Conservation (phyloP, 2,888 invertebrate genomes). For the Harpalus rubripes region DNA sequence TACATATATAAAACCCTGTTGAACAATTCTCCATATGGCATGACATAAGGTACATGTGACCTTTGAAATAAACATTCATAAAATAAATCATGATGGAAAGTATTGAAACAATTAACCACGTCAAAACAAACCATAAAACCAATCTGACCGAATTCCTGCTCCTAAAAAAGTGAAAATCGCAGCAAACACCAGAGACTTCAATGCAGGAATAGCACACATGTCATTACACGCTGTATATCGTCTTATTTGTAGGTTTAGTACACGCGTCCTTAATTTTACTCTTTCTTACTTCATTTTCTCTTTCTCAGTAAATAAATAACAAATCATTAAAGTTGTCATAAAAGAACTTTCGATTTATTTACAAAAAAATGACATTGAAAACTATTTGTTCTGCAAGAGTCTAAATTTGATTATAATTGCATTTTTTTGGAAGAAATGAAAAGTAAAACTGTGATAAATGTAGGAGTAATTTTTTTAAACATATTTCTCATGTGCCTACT, state of each 20-base stretch:
- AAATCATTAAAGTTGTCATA: neutral
- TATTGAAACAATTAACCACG: neutral
- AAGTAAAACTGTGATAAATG: neutral
- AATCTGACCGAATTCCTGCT: constrained; percentile 26
- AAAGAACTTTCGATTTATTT: constrained; percentile 32
- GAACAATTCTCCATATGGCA: neutral
- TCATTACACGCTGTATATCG: neutral
- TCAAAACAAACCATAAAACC: constrained; percentile 25
- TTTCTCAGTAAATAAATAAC: constrained; percentile 14
- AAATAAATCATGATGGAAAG: constrained; percentile 33
- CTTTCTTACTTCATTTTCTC: constrained; percentile 36
- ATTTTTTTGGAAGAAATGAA: neutral
- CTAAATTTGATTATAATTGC: constrained; percentile 33
- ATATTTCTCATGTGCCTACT: neutral
- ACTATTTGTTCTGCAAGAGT: constrained; percentile 1
- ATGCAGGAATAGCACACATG: constrained; percentile 11
- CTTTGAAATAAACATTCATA: neutral
- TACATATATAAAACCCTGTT: no score
- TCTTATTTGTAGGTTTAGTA: constrained; percentile 12
- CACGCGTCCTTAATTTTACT: constrained; percentile 36
- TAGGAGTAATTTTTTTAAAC: neutral
- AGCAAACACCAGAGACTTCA: constrained; percentile 9
- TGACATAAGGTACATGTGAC: constrained; percentile 7
- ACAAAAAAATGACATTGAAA: constrained; percentile 15
- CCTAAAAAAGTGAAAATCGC: constrained; percentile 23